Percentiles rank a stretch among this genome's conserved stretches.
Conservation (phyloP, 2,888 invertebrate genomes). For the Orthonychiurus folsomi region DNA sequence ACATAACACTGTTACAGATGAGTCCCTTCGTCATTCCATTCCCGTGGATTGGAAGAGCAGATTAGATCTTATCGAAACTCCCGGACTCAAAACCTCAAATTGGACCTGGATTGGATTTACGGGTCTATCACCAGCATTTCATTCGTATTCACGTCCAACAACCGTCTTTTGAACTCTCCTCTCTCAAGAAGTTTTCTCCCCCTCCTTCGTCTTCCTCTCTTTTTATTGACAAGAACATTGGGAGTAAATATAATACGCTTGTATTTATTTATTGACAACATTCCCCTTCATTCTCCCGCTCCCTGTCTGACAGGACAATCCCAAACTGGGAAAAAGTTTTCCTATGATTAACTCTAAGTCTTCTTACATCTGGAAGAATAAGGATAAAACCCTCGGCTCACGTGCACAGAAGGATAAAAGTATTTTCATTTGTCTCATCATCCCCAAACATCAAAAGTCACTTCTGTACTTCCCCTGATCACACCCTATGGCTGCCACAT, state of each 20-base stretch:
- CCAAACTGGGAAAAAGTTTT: too few species aligned
- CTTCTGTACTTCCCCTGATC: too few species aligned
- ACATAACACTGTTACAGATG: neutral
- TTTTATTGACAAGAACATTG: constrained; percentile 5
- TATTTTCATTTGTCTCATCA: too few species aligned
- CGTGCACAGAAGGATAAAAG: too few species aligned
- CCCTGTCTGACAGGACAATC: neutral
- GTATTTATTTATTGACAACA: constrained; percentile 4
- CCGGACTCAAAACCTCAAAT: constrained; percentile 27
- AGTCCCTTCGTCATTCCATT: neutral
- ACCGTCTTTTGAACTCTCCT: constrained; percentile 8
- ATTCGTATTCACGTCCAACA: neutral
- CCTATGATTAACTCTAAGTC: too few species aligned
- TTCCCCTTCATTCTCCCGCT: constrained; percentile 6
- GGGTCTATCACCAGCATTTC: constrained; percentile 17
- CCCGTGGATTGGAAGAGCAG: constrained; percentile 3
- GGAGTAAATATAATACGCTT: constrained; percentile 12
- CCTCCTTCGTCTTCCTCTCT: constrained; percentile 13
- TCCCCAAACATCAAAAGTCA: too few species aligned
- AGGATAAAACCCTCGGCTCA: too few species aligned
- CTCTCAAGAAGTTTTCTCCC: constrained; percentile 7
- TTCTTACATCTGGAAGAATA: too few species aligned
- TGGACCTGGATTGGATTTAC: constrained; percentile 28
- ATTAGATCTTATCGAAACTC: constrained; percentile 34
- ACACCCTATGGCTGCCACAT: too few species aligned